Percentiles rank a stretch among this genome's conserved stretches.
Conservation (phyloP, 2,888 invertebrate species). For the Lasioglossum figueresi region DNA sequence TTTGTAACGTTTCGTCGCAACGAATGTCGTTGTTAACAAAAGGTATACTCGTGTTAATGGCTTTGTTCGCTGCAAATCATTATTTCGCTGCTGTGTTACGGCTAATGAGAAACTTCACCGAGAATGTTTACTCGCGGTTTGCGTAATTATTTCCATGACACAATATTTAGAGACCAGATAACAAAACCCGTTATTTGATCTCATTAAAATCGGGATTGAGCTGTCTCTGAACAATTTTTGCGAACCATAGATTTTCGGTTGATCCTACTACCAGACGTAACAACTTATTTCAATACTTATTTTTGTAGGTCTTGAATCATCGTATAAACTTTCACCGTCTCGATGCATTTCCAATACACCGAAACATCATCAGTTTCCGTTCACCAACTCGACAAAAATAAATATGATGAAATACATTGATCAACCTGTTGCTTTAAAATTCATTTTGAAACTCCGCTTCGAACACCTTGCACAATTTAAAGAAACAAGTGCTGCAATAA, state of each 20-base stretch:
- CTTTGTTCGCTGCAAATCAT: conserved; percentile 1
- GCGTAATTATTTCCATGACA: not conserved
- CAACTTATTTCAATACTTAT: no score
- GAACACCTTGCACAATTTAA: not conserved
- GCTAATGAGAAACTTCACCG: conserved; percentile 4
- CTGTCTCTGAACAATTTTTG: not conserved
- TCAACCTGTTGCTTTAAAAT: not conserved
- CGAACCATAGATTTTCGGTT: no score
- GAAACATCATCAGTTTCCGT: not conserved
- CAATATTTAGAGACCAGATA: not conserved
- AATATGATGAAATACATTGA: not conserved
- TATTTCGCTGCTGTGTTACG: not conserved
- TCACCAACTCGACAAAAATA: not conserved
- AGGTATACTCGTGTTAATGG: not conserved
- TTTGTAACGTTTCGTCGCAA: not conserved
- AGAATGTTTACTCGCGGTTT: not conserved
- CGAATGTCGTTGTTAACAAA: not conserved
- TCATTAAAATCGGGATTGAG: not conserved
- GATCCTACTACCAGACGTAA: not conserved
- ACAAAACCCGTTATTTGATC: not conserved
- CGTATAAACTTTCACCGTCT: no score
- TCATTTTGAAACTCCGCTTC: not conserved
- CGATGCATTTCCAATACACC: no score
- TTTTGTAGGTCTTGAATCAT: no score
- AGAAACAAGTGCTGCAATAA: not conserved